Base-by-base conservation (phyloP, 2,888 invertebrate genomes). In the Bhutanitis thaidina region DNA sequence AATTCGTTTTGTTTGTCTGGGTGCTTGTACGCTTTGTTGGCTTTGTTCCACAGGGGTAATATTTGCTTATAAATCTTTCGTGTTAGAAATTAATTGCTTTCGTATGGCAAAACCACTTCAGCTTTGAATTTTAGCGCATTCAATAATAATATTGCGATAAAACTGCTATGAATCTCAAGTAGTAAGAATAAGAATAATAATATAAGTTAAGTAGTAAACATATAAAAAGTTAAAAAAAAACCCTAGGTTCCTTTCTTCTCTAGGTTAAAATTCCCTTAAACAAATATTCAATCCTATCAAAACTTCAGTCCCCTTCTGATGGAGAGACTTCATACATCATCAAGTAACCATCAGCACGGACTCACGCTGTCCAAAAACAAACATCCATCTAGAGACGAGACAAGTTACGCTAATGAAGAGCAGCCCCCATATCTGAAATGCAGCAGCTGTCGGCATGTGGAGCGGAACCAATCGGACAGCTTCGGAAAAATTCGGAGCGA, bases 321-420 rank as follows among this genome's bases (percentile, higher is more conserved):
- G n/a, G 66, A 64, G 69, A n/a, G 74, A 72, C 58, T 74, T 70
- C 76, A 79, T 78, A 81, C 76, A 81, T 84, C 86, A 87, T 85
- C 84, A 79, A 78, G 72, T 69, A 71, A 70, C 83, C 83, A 87
- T 85, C 81, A 78, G 76, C 69, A 62, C 64, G 59, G 57, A 61
- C 62, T 75, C 79, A 71, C 76, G 77, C 77, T 77, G 80, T 79
- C 82, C 83, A 78, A 84, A 85, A 87, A 88, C 85, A 86, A 88
- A 88, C 88, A 89, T 88, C 87, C 78, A 88, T 88, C 87, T 88
- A 80, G 54, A 67, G 71, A 61, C 65, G 77, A 86, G 88, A 89
- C 88, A 88, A 89, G 88, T 80, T 82, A 70, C 74, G 75, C 83
- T 89, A 89, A 89, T 88, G 88, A 89, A 88, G 83, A 86, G 79